Conservation (phyloP, 2,888 invertebrate genomes). For the Catocala nupta region DNA sequence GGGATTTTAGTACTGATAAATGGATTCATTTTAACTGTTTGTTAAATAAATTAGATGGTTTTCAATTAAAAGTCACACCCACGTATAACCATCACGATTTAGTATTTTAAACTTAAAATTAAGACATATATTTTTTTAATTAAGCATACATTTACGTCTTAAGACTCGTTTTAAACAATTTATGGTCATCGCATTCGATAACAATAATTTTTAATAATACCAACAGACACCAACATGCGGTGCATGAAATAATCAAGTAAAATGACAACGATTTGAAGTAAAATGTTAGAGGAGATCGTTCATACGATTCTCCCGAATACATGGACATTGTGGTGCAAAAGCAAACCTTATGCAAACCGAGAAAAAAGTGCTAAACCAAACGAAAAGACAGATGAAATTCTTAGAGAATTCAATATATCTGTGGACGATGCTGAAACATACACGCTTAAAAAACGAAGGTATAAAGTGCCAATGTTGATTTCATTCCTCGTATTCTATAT, state of each 20-base stretch:
- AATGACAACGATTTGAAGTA: conserved; percentile 76
- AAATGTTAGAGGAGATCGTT: conserved; percentile 83
- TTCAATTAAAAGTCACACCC: no score
- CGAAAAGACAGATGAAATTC: conserved; percentile 46
- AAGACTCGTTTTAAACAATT: background rate
- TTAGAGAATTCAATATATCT: conserved; percentile 58
- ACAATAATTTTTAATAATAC: conserved; percentile 25
- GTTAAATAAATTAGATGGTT: no score
- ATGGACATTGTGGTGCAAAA: conserved; percentile 62
- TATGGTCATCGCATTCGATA: conserved; percentile 53
- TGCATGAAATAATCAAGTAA: conserved; percentile 63
- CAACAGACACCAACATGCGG: conserved; percentile 51
- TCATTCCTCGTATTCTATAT: conserved; percentile 76
- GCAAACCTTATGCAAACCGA: conserved; percentile 60
- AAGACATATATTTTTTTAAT: no score
- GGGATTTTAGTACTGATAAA: no score
- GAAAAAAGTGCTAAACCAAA: conserved; percentile 63
- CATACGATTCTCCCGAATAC: conserved; percentile 75
- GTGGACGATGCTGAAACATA: conserved; percentile 82
- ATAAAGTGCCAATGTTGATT: conserved; percentile 62
- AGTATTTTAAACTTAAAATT: no score
- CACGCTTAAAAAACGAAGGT: conserved; percentile 69
- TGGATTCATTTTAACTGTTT: no score
- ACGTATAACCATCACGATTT: no score
- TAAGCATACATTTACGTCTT: background rate